These are phyloP conservation scores for Silurus lanzhouensis DNA, from an alignment of 2,797 vertebrate species.

Conservation along the genomic window DNA sequence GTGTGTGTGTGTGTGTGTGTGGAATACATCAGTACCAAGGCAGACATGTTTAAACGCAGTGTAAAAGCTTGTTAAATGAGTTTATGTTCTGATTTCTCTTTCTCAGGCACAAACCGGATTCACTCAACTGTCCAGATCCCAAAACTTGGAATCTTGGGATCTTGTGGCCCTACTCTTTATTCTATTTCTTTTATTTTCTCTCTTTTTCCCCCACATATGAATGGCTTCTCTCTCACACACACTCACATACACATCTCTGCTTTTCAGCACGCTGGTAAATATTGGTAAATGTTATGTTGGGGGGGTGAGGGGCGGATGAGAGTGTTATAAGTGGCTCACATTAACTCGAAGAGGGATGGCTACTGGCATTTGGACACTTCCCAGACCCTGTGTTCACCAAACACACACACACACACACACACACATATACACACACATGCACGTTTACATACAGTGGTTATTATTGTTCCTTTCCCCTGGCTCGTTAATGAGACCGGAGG, in stretches of 20 bases:
- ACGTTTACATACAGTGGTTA: slow-evolving; percentile 47
- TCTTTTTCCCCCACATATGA: background rate
- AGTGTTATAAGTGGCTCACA: slow-evolving; percentile 15
- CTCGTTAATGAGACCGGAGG: slow-evolving; percentile 19
- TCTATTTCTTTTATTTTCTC: background rate
- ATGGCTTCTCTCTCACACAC: background rate
- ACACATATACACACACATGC: slow-evolving; percentile 36
- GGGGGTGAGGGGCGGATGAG: background rate
- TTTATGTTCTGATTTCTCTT: slow-evolving; percentile 63
- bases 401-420: slow-evolving; percentile 34
- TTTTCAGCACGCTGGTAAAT: slow-evolving; percentile 31
- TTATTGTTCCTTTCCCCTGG: slow-evolving; percentile 49
- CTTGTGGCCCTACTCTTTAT: background rate
- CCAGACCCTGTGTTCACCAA: slow-evolving; percentile 52
- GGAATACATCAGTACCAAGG: slow-evolving; percentile 57
- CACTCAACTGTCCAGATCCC: slow-evolving; percentile 56
- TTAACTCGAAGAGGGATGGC: slow-evolving; percentile 22
- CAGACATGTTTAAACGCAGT: slow-evolving; percentile 60
- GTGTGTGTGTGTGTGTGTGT: slow-evolving; percentile 35
- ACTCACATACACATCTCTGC: background rate
- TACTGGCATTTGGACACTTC: slow-evolving; percentile 53
- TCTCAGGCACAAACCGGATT: slow-evolving; percentile 60
- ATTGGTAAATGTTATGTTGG: slow-evolving; percentile 1
- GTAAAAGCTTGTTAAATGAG: slow-evolving; percentile 64
- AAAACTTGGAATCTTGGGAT: background rate